phyloP scores from a whole-genome alignment of 2,888 invertebrate genomes.

The Scaptomyza tumidula region DNA sequence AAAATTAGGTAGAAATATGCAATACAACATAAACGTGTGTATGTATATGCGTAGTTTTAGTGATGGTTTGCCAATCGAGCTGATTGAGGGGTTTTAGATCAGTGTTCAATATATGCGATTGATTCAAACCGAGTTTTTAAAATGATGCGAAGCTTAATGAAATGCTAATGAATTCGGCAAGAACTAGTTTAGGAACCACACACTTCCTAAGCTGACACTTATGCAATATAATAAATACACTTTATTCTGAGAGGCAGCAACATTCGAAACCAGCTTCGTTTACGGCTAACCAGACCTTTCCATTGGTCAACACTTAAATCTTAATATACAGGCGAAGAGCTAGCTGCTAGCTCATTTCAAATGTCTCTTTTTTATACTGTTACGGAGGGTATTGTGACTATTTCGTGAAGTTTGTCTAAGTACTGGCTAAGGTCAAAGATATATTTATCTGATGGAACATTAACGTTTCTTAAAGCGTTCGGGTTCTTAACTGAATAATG shows the following conservation, averaged over 20 bases:
- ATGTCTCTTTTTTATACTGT: background rate
- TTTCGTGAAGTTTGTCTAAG: background rate
- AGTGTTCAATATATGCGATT: conserved; percentile 11
- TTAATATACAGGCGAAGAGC: background rate
- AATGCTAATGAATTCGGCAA: conserved; percentile 40
- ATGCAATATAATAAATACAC: conserved; percentile 61
- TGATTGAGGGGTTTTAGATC: conserved; percentile 19
- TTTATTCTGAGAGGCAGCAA: conserved; percentile 36
- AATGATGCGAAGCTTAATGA: conserved; percentile 17
- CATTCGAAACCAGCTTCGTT: conserved; percentile 35
- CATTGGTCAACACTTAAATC: conserved; percentile 13
- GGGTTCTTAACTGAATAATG: too few species aligned
- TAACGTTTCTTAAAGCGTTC: too few species aligned
- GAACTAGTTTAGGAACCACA: conserved; percentile 63
- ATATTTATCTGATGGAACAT: too few species aligned
- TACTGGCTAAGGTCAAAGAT: too few species aligned
- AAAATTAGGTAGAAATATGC: background rate
- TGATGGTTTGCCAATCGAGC: conserved; percentile 10
- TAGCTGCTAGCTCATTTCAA: background rate
- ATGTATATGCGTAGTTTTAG: conserved; percentile 7
- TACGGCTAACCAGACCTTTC: conserved; percentile 28
- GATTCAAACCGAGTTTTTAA: conserved; percentile 11
- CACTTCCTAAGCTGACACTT: conserved; percentile 54
- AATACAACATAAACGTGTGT: conserved; percentile 9
- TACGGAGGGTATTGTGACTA: background rate